These are phyloP conservation scores for Amblyopsis rosae DNA, from an alignment of 2,113 vertebrate species.

Conservation along the genomic window DNA sequence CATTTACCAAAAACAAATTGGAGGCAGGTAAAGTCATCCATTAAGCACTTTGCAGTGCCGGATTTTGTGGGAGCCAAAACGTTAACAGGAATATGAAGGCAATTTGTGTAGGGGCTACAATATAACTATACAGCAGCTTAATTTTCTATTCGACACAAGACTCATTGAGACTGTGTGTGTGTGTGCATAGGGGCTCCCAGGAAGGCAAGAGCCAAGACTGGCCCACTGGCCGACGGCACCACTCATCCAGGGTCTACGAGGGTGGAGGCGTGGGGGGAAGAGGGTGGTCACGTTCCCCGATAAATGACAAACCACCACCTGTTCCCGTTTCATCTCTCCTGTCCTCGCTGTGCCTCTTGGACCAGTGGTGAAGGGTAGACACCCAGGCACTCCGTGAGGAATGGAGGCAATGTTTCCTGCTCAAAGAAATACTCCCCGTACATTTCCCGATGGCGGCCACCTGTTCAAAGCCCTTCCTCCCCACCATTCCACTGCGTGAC, in stretches of 20 bases:
- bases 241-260: constrained; percentile 41
- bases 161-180: not conserved
- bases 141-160: constrained; percentile 4
- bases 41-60: constrained; percentile 8
- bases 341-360: constrained; percentile 61
- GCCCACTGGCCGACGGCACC: constrained; percentile 18
- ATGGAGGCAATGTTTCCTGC: constrained; percentile 63
- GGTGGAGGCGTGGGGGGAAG: not conserved
- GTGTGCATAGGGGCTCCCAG: constrained; percentile 18
- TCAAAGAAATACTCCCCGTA: constrained; percentile 70
- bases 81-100: too few relatives aligned
- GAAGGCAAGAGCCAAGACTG: constrained; percentile 4
- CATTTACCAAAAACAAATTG: constrained; percentile 56
- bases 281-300: constrained; percentile 45
- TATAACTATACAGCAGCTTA: too few relatives aligned
- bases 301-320: constrained; percentile 70
- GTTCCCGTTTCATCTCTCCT: constrained; percentile 66
- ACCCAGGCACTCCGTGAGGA: constrained; percentile 68
- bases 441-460: constrained; percentile 75
- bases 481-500: constrained; percentile 23
- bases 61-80: too few relatives aligned
- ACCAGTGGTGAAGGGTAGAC: constrained; percentile 68
- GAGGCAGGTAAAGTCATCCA: constrained; percentile 42
- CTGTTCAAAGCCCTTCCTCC: constrained; percentile 61
- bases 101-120: too few relatives aligned